Percentiles rank a stretch among this genome's conserved stretches.
phyloP scores from a whole-genome alignment of 2,797 vertebrate genomes.

The Tragelaphus eurycerus region DNA sequence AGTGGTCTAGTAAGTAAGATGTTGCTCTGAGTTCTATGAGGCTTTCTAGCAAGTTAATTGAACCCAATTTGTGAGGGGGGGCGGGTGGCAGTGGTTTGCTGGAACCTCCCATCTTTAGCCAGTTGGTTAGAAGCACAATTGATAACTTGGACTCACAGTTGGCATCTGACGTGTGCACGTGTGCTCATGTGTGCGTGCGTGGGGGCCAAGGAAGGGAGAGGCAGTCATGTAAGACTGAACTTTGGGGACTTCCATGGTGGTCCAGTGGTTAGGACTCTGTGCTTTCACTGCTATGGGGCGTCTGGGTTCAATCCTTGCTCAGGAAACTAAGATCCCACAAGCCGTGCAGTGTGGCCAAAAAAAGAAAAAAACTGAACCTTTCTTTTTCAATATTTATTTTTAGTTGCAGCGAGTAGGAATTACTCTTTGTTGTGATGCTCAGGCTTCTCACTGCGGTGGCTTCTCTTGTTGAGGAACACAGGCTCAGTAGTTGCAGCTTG shows the following conservation, averaged over 20 bases:
- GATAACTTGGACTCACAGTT: not conserved
- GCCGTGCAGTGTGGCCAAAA: not conserved
- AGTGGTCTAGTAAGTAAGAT: not conserved
- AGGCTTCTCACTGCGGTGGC: not conserved
- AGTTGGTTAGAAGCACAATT: not conserved
- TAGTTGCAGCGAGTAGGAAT: not conserved
- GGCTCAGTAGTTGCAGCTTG: not conserved
- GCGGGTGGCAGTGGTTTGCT: rapidly evolving
- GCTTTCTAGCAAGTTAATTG: not conserved
- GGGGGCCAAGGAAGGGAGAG: not conserved
- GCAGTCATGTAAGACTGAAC: not conserved
- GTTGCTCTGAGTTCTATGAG: not conserved
- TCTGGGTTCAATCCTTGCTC: not conserved
- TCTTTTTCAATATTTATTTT: not conserved
- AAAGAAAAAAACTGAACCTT: not conserved
- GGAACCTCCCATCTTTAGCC: not conserved
- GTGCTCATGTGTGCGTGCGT: rapidly evolving
- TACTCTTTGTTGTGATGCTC: not conserved
- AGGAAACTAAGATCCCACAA: not conserved
- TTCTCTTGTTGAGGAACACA: not conserved
- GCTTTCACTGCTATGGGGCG: not conserved
- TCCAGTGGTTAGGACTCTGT: not conserved
- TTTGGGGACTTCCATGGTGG: not conserved
- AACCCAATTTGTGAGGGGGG: not conserved
- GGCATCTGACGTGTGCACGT: not conserved